These are phyloP conservation scores for Mustela nigripes DNA, from an alignment of 2,113 vertebrate genomes.

Conservation along the genomic window DNA sequence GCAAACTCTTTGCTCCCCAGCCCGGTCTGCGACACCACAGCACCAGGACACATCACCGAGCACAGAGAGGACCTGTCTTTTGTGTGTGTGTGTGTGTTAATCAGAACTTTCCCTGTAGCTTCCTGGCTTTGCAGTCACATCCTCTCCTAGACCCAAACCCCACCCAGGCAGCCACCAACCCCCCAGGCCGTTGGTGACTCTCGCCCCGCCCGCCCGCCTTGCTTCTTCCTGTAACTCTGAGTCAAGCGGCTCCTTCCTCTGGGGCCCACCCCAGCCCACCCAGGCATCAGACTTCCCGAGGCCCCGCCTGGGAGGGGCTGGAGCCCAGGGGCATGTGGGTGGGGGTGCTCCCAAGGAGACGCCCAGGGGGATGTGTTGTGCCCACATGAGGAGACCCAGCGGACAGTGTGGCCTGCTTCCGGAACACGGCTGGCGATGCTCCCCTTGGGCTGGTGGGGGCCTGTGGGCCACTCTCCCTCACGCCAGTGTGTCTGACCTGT, in stretches of 20 bases:
- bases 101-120: constrained; percentile 63
- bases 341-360: no score
- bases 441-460: not conserved
- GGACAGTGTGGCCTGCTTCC: not conserved
- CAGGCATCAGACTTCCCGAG: not conserved
- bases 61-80: not conserved
- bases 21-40: not conserved
- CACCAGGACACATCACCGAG: not conserved
- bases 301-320: not conserved
- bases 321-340: no score
- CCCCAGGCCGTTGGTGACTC: not conserved
- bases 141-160: constrained; percentile 76
- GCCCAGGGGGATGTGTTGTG: not conserved
- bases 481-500: not conserved
- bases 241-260: constrained; percentile 68
- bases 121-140: constrained; percentile 79
- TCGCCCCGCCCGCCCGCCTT: not conserved
- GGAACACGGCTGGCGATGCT: no score
- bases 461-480: no score
- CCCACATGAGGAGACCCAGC: not conserved
- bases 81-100: constrained; percentile 45
- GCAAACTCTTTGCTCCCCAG: not conserved
- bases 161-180: constrained; percentile 75
- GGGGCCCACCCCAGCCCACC: not conserved
- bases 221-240: constrained; percentile 77